Percentiles rank a stretch among this genome's conserved stretches.
These are phyloP conservation scores for Otolemur garnettii DNA, from an alignment of 2,113 vertebrate species.

Conservation along the genomic window DNA sequence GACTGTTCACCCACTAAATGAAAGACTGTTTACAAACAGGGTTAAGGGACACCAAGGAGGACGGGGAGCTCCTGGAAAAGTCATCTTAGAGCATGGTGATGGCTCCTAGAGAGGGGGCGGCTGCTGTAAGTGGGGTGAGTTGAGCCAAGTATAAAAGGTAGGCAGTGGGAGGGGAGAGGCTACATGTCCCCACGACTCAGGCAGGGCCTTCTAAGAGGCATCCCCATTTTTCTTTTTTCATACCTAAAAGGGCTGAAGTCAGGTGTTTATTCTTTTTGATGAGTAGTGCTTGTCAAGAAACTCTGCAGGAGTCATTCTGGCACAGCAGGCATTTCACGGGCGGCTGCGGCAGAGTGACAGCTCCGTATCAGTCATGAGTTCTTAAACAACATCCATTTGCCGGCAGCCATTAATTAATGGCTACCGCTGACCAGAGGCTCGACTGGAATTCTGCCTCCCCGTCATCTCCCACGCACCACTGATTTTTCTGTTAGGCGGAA, in stretches of 20 bases:
- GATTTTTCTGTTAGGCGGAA: neutral
- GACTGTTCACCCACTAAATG: neutral
- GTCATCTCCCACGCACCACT: neutral
- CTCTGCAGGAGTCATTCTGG: neutral
- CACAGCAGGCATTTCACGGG: neutral
- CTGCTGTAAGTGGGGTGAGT: neutral
- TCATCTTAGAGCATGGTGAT: neutral
- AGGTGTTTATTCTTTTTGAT: constrained; percentile 59
- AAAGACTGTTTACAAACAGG: neutral
- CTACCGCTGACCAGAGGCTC: neutral
- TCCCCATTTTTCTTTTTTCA: constrained; percentile 7
- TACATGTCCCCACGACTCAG: neutral
- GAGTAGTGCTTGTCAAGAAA: neutral
- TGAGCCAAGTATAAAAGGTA: neutral
- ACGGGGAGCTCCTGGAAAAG: neutral
- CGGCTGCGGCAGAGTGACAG: neutral
- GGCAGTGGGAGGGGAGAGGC: neutral
- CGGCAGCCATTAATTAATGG: constrained; percentile 47
- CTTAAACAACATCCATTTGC: constrained; percentile 45
- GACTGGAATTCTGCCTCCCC: neutral
- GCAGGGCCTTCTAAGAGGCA: neutral
- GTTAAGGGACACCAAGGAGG: neutral
- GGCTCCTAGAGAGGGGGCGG: neutral
- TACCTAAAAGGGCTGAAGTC: constrained; percentile 9
- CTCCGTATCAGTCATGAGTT: neutral